These are phyloP conservation scores for Cotesia congregata DNA, from an alignment of 2,888 invertebrate species.

Conservation along the genomic window DNA sequence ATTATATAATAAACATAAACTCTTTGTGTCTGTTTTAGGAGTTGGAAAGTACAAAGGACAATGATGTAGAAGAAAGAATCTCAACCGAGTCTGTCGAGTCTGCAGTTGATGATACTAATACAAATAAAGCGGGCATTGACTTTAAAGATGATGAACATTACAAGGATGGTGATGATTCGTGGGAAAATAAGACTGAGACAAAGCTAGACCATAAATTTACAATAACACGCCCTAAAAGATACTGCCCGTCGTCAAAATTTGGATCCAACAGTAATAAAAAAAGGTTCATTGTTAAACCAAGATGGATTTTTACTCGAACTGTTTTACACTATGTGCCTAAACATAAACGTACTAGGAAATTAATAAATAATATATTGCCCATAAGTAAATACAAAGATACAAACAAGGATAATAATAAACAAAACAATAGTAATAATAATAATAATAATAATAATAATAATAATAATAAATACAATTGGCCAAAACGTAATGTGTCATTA, in stretches of 20 bases:
- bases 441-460: conserved; percentile 35
- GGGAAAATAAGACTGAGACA: conserved; percentile 20
- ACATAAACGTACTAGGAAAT: conserved; percentile 46
- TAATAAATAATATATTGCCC: conserved; percentile 14
- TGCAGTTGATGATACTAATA: conserved; percentile 5
- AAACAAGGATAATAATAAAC: background rate
- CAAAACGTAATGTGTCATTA: conserved; percentile 47
- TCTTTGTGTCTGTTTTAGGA: conserved; percentile 14
- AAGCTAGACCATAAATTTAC: background rate
- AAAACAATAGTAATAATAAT: conserved; percentile 29
- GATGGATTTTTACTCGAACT: conserved; percentile 55
- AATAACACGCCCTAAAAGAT: conserved; percentile 8
- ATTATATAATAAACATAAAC: background rate
- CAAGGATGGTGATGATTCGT: conserved; percentile 8
- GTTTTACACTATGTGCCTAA: conserved; percentile 59
- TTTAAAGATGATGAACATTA: background rate
- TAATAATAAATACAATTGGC: conserved; percentile 48
- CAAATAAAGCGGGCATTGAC: conserved; percentile 39
- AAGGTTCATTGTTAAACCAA: conserved; percentile 41
- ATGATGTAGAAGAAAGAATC: background rate
- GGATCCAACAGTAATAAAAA: conserved; percentile 1
- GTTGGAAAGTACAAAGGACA: background rate
- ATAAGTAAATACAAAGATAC: conserved; percentile 30
- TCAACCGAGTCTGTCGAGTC: conserved; percentile 13
- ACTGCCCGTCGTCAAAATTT: background rate